Evolutionary conservation across 2,113 vertebrate genomes (phyloP).

Genomic region (Syngnathus typhle): DNA sequence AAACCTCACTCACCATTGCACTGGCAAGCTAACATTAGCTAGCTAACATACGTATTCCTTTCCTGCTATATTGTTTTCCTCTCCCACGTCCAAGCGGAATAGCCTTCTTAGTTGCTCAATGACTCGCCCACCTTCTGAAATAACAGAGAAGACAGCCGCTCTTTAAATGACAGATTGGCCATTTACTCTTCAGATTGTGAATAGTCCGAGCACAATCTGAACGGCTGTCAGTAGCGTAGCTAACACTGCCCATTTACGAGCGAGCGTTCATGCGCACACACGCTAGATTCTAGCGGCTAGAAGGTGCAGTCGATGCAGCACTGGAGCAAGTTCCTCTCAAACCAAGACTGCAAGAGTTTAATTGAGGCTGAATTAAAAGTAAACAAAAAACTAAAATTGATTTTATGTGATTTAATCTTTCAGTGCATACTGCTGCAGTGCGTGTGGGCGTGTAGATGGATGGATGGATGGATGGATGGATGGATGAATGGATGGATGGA

Average conservation of each 20-base stretch:
- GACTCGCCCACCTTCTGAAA: neutral
- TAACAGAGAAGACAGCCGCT: neutral
- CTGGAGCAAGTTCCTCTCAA: neutral
- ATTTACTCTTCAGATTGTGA: neutral
- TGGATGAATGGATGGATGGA: no score
- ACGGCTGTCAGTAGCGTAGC: constrained; percentile 32
- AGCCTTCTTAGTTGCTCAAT: neutral
- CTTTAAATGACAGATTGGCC: neutral
- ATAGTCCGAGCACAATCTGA: constrained; percentile 35
- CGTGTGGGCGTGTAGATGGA: no score
- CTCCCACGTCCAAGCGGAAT: constrained; percentile 8
- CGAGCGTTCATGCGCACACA: constrained; percentile 36
- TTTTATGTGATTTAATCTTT: no score
- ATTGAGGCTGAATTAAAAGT: neutral
- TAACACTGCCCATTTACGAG: constrained; percentile 11
- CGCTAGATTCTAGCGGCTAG: no score
- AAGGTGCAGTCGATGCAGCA: constrained; percentile 29
- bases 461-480: no score
- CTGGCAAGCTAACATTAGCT: constrained; percentile 55
- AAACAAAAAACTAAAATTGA: no score
- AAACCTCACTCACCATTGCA: constrained; percentile 63
- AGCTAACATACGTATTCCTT: constrained; percentile 51
- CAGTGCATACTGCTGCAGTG: no score
- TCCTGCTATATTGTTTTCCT: constrained; percentile 8
- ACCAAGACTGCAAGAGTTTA: neutral